Base-by-base conservation (phyloP, 2,888 invertebrate species). In the Agrochola circellaris region DNA sequence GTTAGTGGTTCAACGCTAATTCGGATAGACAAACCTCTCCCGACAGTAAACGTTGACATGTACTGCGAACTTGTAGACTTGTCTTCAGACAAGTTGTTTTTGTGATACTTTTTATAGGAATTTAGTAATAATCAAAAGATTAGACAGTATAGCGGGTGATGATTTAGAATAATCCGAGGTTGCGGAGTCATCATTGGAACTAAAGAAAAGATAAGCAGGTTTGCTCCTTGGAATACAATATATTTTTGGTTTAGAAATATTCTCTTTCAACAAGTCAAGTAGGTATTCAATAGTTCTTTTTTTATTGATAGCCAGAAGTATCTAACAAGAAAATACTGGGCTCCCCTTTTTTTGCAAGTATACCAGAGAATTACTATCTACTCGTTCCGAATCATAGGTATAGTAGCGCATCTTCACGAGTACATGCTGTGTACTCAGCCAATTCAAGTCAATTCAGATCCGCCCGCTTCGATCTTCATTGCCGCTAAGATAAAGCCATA, bases 401-500 rank as follows among this genome's bases (percentile, higher is more conserved):
- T 15, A 11, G 17, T 20, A 13, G 42, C 42, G 23, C 15, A 34
- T n/a, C 20, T 51, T 30, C 26, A 34, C 20, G 30, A 34, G 48
- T 38, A 82, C 82, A 86, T 89, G 89, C 86, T 93, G 91, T 80
- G 86, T 88, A 89, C 86, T 89, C 83, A 87, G 79, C 90, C 91
- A 94, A 95, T 94, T 94, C 92, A 90, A 93, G 92, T 92, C 90
- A 92, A 94, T 92, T 93, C 92, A 93, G 94, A 95, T 93, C 93
- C 91, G 86, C 87, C 88, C 88, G 89, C 92, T 95, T 95, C 95
- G 95, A 95, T 95, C 94, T 93, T 93, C 93, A 90, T 95, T 93
- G 94, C 92, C 93, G 89, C 91, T 92, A 92, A 95, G 95, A 96
- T 95, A 95, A 96, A 95, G 95, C 96, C 94, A 94, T 97, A 97